A percentile compares a stretch with the other conserved stretches of the same genome.
phyloP scores from a whole-genome alignment of 2,113 vertebrate genomes.

The Condylura cristata region DNA sequence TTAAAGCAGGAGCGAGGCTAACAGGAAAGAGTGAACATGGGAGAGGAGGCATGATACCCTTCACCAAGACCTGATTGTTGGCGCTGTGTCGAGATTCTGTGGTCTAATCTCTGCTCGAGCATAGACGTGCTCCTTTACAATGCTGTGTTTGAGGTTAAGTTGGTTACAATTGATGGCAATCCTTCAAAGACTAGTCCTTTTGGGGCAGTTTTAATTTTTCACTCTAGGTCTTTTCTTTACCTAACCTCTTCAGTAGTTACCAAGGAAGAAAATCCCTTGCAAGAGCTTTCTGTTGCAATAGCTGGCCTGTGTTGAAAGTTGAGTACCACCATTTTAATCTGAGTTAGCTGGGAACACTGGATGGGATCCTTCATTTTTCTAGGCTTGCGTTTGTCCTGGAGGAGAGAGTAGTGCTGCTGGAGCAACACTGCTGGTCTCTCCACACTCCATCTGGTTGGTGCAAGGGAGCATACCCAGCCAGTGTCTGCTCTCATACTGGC shows the following conservation, averaged over 20 bases:
- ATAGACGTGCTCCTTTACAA: not conserved
- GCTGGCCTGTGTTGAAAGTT: not conserved
- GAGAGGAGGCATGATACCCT: not conserved
- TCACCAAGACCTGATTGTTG: not conserved
- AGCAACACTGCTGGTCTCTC: not conserved
- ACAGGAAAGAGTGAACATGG: not conserved
- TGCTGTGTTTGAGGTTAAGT: not conserved
- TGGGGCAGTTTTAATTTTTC: not conserved
- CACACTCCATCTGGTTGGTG: not conserved
- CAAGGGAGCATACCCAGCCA: not conserved
- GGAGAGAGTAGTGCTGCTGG: not conserved
- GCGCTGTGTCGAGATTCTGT: not conserved
- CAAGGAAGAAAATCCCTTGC: not conserved
- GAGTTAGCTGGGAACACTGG: not conserved
- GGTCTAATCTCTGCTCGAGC: not conserved
- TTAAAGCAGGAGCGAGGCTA: not conserved
- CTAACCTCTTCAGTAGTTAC: not conserved
- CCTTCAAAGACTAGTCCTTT: not conserved
- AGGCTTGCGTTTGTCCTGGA: not conserved
- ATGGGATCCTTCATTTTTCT: not conserved
- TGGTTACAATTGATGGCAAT: not conserved
- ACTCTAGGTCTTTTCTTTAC: not conserved
- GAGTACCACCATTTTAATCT: not conserved
- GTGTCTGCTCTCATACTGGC: not conserved
- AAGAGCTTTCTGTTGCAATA: conserved; percentile 1